Evolutionary conservation across 2,113 vertebrate genomes (phyloP), one percentile per base, ranked within the genome.

Genomic region (Rhinogobius similis): DNA sequence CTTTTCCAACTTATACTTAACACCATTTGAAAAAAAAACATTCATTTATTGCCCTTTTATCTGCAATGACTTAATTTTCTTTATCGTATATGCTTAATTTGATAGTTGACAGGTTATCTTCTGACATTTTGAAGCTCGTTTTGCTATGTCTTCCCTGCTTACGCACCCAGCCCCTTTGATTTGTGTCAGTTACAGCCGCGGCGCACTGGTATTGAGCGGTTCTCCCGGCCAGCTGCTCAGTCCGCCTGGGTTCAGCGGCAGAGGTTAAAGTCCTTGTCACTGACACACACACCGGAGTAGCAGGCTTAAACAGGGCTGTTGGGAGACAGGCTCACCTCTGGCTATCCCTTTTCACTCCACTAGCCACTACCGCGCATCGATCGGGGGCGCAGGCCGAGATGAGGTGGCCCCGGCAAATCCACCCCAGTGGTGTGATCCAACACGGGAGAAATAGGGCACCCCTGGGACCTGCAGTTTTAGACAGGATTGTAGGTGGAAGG

Each of bases 201-300:
- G 29, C 65, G 2, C 9, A 63, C 44, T 63, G 66, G 53, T 65
- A 21, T 75, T 29, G 29, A 63, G 63, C 62, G 52, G 48, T 67
- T 71, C 59, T 67, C 32, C 50, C 58, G 71, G 79, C 71, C 86
- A 75, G 76, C 77, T 77, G 75, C 65, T 82, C 39, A 62, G 72
- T 70, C 69, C 65, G 55, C 82, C 68, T 80, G 62, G 77, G 67
- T 68, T 71, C 72, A 76, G 64, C 58, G 76, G 84, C 74, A 64
- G 73, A 84, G 87, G 87, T 86, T 87, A 86, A 88, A 88, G 78
- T 82, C 74, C 72, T 77, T 72, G 78, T 76, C 80, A 81, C 63
- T 38, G 52, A 36, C 74, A 73, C 61, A 72, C 53, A 73, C 79
- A 78, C 74, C 50, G 11, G 29, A 65, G 72, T 50, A 43, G 68